A percentile compares a stretch with the other conserved stretches of the same genome.
Conservation (phyloP, 2,888 invertebrate species). For the Drosophila affinis region DNA sequence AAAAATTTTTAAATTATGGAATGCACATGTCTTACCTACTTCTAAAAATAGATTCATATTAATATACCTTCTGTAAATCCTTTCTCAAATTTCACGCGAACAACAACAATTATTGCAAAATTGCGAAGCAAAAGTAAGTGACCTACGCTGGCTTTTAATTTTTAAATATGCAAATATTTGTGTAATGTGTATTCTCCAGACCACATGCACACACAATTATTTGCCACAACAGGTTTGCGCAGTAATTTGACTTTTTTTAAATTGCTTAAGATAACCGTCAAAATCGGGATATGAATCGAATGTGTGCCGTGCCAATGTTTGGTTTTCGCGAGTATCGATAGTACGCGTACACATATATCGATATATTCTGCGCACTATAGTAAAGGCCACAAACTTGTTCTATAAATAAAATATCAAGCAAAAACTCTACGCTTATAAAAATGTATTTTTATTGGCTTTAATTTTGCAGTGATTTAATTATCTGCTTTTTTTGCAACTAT, state of each 20-base stretch:
- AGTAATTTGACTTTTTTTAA: neutral
- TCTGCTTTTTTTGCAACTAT: too few relatives aligned
- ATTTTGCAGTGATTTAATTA: too few relatives aligned
- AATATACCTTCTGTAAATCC: neutral
- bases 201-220: neutral
- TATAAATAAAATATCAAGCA: too few relatives aligned
- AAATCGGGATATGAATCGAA: neutral
- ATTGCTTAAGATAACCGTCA: neutral
- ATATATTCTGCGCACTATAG: neutral
- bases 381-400: neutral
- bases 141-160: neutral
- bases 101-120: neutral
- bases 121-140: neutral
- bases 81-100: neutral
- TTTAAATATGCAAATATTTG: neutral
- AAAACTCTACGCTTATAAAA: too few relatives aligned
- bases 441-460: too few relatives aligned
- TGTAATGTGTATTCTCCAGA: neutral
- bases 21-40: neutral
- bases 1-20: neutral
- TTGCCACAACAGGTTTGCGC: neutral
- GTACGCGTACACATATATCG: neutral
- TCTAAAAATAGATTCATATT: neutral
- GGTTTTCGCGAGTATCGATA: neutral
- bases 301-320: neutral